A percentile compares a stretch with the other conserved stretches of the same genome.
Evolutionary conservation across 2,888 invertebrate species (phyloP).

Genomic region (Athalia rosae): DNA sequence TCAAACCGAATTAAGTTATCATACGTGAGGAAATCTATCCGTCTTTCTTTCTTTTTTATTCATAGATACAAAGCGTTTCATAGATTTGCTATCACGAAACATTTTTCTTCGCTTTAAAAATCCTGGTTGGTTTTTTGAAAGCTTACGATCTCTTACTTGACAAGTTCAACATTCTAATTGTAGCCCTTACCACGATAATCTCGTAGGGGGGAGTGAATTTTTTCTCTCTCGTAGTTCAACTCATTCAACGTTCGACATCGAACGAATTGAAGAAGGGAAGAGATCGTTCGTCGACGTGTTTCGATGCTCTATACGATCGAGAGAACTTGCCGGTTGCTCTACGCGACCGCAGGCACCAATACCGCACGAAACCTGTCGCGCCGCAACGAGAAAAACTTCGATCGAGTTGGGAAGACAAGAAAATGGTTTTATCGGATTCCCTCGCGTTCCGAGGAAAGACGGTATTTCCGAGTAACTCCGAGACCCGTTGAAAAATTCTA

Average conservation of each 20-base stretch:
- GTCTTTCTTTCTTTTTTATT: too few relatives aligned
- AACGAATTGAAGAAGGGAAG: neutral
- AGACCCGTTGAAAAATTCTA: constrained; percentile 11
- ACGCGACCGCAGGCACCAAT: neutral
- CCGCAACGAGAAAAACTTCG: neutral
- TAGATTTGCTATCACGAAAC: too few relatives aligned
- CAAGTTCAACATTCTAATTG: too few relatives aligned
- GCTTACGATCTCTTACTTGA: too few relatives aligned
- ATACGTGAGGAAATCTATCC: too few relatives aligned
- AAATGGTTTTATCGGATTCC: constrained; percentile 20
- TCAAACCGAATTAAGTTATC: too few relatives aligned
- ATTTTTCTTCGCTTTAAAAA: too few relatives aligned
- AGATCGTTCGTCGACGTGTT: constrained; percentile 30
- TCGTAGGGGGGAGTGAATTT: too few relatives aligned
- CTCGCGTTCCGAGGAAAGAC: neutral
- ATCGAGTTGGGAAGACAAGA: constrained; percentile 30
- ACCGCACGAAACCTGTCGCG: constrained; percentile 3
- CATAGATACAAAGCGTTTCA: too few relatives aligned
- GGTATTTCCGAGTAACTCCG: neutral
- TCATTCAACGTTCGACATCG: constrained; percentile 6
- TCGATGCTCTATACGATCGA: constrained; percentile 21
- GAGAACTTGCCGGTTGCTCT: constrained; percentile 17
- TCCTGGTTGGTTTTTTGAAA: too few relatives aligned
- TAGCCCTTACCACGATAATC: too few relatives aligned
- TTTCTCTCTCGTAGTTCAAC: too few relatives aligned